Evolutionary conservation across 2,888 invertebrate species (phyloP), one percentile per base, ranked within the genome.

Genomic region (Noctua janthina): DNA sequence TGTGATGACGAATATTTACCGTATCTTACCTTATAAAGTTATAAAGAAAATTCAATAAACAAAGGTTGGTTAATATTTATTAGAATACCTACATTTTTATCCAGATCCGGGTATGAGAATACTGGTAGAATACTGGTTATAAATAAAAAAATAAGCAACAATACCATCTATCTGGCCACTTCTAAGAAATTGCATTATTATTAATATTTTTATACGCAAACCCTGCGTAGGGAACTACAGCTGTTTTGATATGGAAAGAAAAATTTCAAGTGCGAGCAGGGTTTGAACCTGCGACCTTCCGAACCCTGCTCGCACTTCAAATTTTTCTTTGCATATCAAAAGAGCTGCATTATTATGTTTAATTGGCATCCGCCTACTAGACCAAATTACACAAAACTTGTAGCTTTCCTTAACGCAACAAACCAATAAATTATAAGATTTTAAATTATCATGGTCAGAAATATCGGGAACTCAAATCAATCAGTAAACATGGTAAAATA

Each of bases 351-450:
- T 70, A 64, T 54, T 54, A 72, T 54, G 29, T 1, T 64, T 59
- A 80, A 76, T 75, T 82, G 35, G 68, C 51, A 46, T 17, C 54
- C 15, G 20, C 20, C 43, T 51, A n/a, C 17, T 3, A 23, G 6
- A 39, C 4, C 23, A 35, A 23, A 39, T 10, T 11, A 23, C 39
- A 51, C 29, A 29, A 29, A 83, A 15, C 51, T 77, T 64, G 29
- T 64, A 35, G 23, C 23, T 49, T 49, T 29, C 29, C 20, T 49
- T 35, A 29, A n/a, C 7, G 8, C 59, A 73, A 74, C 62, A 76
- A 81, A 29, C 29, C 29, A 29, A 29, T 29, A 29, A 29, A 29
- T 29, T 29, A 29, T 29, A 29, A 29, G 29, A 29, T 29, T 29
- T 29, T 29, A 29, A 29, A 29, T 29, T 29, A 29, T 1, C 29